Base-by-base conservation (phyloP, 2,113 vertebrate genomes). In the Piaya cayana region DNA sequence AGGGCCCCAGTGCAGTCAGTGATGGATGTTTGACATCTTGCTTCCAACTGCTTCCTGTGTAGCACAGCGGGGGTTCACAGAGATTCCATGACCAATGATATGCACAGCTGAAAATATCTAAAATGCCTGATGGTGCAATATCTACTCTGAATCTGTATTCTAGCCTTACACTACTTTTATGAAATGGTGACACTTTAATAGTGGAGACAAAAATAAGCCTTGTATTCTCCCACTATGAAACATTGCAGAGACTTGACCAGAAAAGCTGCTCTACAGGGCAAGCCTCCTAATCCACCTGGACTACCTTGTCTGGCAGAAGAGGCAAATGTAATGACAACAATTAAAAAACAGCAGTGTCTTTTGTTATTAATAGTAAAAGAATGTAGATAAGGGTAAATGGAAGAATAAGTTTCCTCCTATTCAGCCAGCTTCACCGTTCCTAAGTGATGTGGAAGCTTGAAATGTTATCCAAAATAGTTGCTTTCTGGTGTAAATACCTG, bases 241-340 rank as follows among this genome's bases (percentile, higher is more conserved):
- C 34, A 19, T 7, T 36, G 17, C 25, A 68, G 76, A 39, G 9
- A 39, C 39, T 39, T 62, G 69, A 16, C 19, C 26, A 47, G 42
- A 36, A 68, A 76, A 58, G 36, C 11, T 81, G 5, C 55, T 58
- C 13, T n/a, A 4, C 1, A 5, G 49, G 15, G 22, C 52, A 17
- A 5, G 3, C 39, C 26, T 71, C n/a, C 58, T 6, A 7, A 2
- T 58, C 63, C n/a, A 36, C 26, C 23, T 3, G 10, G 43, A 13
- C 55, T 58, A 19, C 5, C 18, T 7, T 22, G 18, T 7, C 32
- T 0, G 0, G 0, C 26, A 22, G 29, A 56, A 37, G 45, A 76
- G 27, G 29, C 36, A 56, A 20, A 45, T 45, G 8, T 45, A n/a
- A 22, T 7, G 1, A 42, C 32, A 69, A 36, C 56, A 15, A 17